These are phyloP conservation scores for Pelodytes ibericus DNA, from an alignment of 2,797 vertebrate species.

Conservation along the genomic window DNA sequence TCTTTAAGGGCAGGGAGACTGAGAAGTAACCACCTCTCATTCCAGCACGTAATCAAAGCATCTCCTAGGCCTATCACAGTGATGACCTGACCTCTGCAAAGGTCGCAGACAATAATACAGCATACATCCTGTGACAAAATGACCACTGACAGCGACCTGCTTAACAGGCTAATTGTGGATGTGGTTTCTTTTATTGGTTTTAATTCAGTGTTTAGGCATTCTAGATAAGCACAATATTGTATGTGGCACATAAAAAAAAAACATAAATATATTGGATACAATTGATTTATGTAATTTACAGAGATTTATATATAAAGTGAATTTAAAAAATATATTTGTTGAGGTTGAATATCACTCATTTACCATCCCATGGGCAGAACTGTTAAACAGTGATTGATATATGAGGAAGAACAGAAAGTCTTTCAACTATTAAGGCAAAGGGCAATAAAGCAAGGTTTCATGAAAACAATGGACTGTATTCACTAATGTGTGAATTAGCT, in stretches of 20 bases:
- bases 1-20: conserved; percentile 57
- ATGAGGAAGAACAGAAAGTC: neutral
- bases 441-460: neutral
- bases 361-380: neutral
- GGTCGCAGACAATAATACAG: neutral
- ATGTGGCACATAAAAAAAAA: neutral
- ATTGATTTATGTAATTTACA: neutral
- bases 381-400: neutral
- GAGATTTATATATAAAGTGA: neutral
- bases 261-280: neutral
- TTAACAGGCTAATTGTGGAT: neutral
- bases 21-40: conserved; percentile 18
- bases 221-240: neutral
- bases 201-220: neutral
- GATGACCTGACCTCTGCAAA: neutral
- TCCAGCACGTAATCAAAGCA: conserved; percentile 37
- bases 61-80: neutral
- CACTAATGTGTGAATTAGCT: neutral
- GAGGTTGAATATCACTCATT: neutral
- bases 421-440: neutral
- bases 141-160: neutral
- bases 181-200: neutral
- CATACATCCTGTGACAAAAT: neutral
- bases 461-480: neutral
- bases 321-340: neutral